phyloP scores from a whole-genome alignment of 2,888 invertebrate genomes.

The Eupithecia subumbrata region DNA sequence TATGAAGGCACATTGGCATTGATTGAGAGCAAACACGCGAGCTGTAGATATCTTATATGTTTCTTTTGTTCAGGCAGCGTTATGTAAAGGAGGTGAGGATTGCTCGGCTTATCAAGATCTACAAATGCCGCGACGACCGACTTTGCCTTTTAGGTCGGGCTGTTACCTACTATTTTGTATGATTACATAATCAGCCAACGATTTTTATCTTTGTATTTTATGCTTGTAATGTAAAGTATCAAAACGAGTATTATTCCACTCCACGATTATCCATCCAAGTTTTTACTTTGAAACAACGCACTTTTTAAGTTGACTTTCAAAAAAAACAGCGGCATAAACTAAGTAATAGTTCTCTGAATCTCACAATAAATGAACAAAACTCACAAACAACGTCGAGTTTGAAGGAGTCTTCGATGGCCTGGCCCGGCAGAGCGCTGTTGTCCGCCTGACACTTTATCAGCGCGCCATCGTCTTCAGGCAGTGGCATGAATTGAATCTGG shows the following conservation, averaged over 20 bases:
- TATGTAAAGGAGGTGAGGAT: conserved; percentile 22
- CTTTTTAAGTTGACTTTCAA: background rate
- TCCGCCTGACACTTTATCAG: conserved; percentile 93
- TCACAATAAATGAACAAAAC: conserved; percentile 57
- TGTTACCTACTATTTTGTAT: conserved; percentile 13
- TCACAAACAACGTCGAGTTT: conserved; percentile 95
- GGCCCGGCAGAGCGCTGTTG: conserved; percentile 90
- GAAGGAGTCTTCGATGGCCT: conserved; percentile 91
- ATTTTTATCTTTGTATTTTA: conserved; percentile 6
- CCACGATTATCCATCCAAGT: background rate
- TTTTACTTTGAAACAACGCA: background rate
- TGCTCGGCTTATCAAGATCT: conserved; percentile 24
- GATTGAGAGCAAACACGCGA: conserved; percentile 28
- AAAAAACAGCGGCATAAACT: too few species aligned
- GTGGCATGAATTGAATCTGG: conserved; percentile 90
- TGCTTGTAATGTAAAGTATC: background rate
- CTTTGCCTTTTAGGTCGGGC: conserved; percentile 15
- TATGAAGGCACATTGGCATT: conserved; percentile 25
- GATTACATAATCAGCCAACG: conserved; percentile 12
- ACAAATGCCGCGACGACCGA: conserved; percentile 19
- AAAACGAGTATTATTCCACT: background rate
- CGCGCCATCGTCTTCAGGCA: conserved; percentile 93
- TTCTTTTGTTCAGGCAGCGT: conserved; percentile 14
- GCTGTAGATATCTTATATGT: conserved; percentile 18
- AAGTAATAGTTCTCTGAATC: background rate